A percentile compares a stretch with the other conserved stretches of the same genome.
phyloP scores from a whole-genome alignment of 2,113 vertebrate genomes.

The Numenius arquata region DNA sequence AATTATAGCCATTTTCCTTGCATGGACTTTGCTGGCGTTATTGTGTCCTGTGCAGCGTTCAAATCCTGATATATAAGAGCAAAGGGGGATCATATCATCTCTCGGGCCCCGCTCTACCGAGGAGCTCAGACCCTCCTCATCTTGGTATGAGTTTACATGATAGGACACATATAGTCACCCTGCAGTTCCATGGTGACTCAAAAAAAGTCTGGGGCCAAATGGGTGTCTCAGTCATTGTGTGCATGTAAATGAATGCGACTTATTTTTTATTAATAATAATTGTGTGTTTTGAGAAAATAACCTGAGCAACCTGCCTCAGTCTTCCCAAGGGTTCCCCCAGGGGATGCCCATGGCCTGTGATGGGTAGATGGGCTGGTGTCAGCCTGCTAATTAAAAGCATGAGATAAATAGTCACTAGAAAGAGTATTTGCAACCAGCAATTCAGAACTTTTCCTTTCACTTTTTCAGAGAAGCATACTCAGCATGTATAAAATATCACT shows the following conservation, averaged over 20 bases:
- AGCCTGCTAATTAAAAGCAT: constrained; percentile 23
- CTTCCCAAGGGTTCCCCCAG: neutral
- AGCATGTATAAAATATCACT: neutral
- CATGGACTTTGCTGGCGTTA: neutral
- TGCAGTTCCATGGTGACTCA: neutral
- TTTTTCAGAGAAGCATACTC: neutral
- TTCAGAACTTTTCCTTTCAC: neutral
- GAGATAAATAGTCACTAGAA: constrained; percentile 84
- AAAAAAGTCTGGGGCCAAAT: neutral
- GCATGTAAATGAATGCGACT: neutral
- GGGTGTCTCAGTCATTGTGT: neutral
- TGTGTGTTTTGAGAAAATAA: neutral
- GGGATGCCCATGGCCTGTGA: accelerated
- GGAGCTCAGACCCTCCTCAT: neutral
- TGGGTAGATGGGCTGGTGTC: neutral
- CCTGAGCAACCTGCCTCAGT: neutral
- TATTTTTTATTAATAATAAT: neutral
- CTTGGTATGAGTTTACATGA: neutral
- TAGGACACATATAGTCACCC: neutral
- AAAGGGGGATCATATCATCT: neutral
- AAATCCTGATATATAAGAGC: neutral
- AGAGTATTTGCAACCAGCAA: constrained; percentile 74
- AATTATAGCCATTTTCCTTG: neutral
- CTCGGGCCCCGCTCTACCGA: neutral
- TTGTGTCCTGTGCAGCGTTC: neutral